Evolutionary conservation across 2,113 vertebrate species (phyloP).

Genomic region (Eretmochelys imbricata): DNA sequence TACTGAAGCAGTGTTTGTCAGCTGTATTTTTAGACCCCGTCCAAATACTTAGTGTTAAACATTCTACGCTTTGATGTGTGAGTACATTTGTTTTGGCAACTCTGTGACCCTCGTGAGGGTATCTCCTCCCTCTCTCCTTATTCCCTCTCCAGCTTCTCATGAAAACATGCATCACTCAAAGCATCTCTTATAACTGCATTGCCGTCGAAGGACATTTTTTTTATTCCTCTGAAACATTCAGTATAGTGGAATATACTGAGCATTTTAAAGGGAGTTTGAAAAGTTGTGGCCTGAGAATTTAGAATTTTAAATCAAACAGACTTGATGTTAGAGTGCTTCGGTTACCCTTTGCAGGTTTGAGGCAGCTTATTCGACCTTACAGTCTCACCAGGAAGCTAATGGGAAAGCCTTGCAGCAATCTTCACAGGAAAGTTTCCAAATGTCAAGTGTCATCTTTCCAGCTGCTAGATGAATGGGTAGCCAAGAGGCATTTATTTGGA

Average conservation of each 20-base stretch:
- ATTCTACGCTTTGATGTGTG: conserved; percentile 32
- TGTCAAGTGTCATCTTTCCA: conserved; percentile 86
- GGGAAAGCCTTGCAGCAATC: conserved; percentile 84
- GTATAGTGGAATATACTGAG: conserved; percentile 19
- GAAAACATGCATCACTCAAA: background rate
- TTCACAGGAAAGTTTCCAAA: conserved; percentile 83
- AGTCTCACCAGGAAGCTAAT: conserved; percentile 85
- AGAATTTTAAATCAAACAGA: conserved; percentile 77
- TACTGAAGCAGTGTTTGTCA: conserved; percentile 56
- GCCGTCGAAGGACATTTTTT: conserved; percentile 44
- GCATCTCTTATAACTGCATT: conserved; percentile 20
- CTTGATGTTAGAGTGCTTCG: conserved; percentile 72
- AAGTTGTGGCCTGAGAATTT: conserved; percentile 73
- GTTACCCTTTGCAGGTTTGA: conserved; percentile 82
- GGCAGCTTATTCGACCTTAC: conserved; percentile 84
- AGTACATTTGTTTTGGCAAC: conserved; percentile 28
- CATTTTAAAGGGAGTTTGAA: conserved; percentile 65
- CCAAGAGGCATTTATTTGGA: conserved; percentile 82
- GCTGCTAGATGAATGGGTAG: conserved; percentile 86
- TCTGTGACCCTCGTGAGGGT: background rate
- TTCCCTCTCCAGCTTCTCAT: conserved; percentile 13
- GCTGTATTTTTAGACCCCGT: conserved; percentile 43
- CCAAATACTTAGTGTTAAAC: conserved; percentile 61
- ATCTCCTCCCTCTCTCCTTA: conserved; percentile 5
- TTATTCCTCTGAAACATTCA: background rate